Base-by-base conservation (phyloP, 2,888 invertebrate genomes). In the Sarcophaga carnaria region DNA sequence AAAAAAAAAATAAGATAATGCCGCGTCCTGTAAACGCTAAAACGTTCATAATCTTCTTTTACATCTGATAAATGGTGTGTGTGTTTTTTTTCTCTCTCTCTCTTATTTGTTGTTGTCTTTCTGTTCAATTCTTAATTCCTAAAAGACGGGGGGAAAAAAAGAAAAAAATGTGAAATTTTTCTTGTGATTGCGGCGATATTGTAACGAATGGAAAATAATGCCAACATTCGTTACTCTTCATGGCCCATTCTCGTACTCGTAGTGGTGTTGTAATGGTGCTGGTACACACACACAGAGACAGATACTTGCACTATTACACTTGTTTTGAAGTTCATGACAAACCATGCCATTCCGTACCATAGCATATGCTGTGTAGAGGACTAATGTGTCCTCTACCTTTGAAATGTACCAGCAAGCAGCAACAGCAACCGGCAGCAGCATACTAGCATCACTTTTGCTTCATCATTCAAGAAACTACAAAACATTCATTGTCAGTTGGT, bases 191-290 rank as follows among this genome's bases (percentile, higher is more conserved):
- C 17, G 69, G 22, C 22, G 22, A 22, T 22, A 37, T 76, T 84
- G 76, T 80, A 84, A 76, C 84, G 66, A 84, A 84, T 80, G 84
- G 49, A 76, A 84, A 76, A 84, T 62, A 76, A 80, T 80, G 76
- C 71, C 66, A 54, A 37, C 75, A 80, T 84, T 84, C 84, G 84
- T 84, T 84, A 66, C 71, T 80, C 84, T 84, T 80, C 80, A 84
- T 84, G 76, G 71, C 66, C 62, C n/a, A 37, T 66, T 17, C 66
- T 27, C 37, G 66, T 66, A 66, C 17, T 14, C 17, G 10, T 25
- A 17, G 37, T 8, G 17, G 66, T 66, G 54, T 3, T 17, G 14
- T 14, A 49, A 11, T 11, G 54, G 17, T 54, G 17, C 17, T 12
- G 0, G 54, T 49, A 49, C 3, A 14, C 12, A 49, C 17, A 17